Conservation (phyloP, 2,888 invertebrate genomes). For the Heliconius hortense region DNA sequence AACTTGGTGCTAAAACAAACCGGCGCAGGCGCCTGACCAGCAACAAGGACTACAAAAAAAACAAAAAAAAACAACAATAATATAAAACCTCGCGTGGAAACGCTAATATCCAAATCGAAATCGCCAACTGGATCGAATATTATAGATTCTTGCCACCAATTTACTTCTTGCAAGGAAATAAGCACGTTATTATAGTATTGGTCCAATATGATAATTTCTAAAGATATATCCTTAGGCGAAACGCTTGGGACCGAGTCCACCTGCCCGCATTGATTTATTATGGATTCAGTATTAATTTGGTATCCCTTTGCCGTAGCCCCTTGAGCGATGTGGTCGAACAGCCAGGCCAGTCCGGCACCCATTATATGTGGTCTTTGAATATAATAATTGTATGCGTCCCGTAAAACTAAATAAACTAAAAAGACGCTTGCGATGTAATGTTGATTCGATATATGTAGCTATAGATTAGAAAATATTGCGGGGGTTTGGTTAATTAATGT, state of each 20-base stretch:
- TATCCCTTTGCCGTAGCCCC: conserved; percentile 79
- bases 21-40: neutral
- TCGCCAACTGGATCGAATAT: conserved; percentile 56
- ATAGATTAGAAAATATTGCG: neutral
- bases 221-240: conserved; percentile 76
- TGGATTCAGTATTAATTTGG: conserved; percentile 82
- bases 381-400: conserved; percentile 79
- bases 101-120: conserved; percentile 43
- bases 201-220: conserved; percentile 73
- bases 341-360: conserved; percentile 64
- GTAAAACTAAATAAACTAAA: conserved; percentile 67
- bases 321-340: conserved; percentile 75
- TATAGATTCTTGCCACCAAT: conserved; percentile 57
- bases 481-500: neutral
- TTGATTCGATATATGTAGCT: neutral
- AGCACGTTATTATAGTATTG: conserved; percentile 48
- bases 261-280: conserved; percentile 81
- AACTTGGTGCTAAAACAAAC: neutral
- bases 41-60: neutral
- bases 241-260: conserved; percentile 74
- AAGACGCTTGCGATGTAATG: conserved; percentile 20
- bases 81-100: conserved; percentile 28
- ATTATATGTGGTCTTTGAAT: conserved; percentile 76
- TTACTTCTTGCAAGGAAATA: conserved; percentile 46
- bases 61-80: neutral